Evolutionary conservation across 2,113 vertebrate genomes (phyloP), one percentile per base, ranked within the genome.

Genomic region (Pao palembangensis): DNA sequence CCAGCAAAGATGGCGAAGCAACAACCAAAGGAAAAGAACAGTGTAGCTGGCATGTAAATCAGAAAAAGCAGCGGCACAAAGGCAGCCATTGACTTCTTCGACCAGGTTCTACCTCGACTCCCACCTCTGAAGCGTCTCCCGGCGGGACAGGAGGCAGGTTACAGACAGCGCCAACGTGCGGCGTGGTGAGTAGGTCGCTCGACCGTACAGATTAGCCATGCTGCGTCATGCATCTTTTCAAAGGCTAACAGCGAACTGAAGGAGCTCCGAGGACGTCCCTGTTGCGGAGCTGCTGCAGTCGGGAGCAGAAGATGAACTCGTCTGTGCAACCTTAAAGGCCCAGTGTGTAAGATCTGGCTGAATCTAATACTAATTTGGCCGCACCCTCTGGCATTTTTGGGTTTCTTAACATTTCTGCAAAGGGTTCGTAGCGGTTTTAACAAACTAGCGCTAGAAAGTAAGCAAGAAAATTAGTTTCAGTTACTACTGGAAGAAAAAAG

Each of bases 51-150:
- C 67, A 59, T 49, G 57, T 64, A 31, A 71, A 83, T 61, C 75
- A 66, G 72, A 64, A 83, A 65, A 80, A 76, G 70, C 73, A 79
- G 69, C 48, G 73, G 66, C 53, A 69, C 7, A 69, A 25, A 69
- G 75, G 79, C 83, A 85, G 85, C 73, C 79, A 76, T 69, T 72
- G 67, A 64, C 66, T n/a, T n/a, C n/a, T n/a, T n/a, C 28, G 15
- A 70, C 51, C 59, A 41, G 67, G 49, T 5, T 53, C 16, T 57
- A 55, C 42, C 55, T 17, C 60, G 62, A 47, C 53, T 78, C 67
- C 41, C 44, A 38, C 75, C 25, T 58, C 51, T 58, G 62, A 66
- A 67, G 58, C 67, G 25, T 14, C 18, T 25, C 19, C 56, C 8
- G 21, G 54, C 46, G 31, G 58, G 51, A 67, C 52, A 7, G 54